Percentiles rank a stretch among this genome's conserved stretches.
Conservation (phyloP, 2,888 invertebrate species). For the Mayetiola destructor region DNA sequence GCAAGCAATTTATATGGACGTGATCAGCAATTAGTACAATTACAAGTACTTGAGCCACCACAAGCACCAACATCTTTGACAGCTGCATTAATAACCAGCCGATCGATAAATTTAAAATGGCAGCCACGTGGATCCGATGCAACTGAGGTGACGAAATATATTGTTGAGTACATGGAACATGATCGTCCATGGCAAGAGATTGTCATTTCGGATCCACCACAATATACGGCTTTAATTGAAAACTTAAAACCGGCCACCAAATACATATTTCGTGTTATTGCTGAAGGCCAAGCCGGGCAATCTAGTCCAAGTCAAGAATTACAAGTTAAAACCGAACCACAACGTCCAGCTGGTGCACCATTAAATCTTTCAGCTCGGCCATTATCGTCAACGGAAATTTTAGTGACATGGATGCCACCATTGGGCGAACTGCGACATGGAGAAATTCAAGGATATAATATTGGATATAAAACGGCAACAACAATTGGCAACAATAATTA, state of each 20-base stretch:
- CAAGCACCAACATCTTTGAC: constrained; percentile 52
- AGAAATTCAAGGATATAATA: constrained; percentile 59
- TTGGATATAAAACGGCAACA: constrained; percentile 37
- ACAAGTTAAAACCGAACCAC: constrained; percentile 49
- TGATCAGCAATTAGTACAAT: constrained; percentile 55
- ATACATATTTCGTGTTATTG: constrained; percentile 55
- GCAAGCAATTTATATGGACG: constrained; percentile 60
- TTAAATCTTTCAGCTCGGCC: constrained; percentile 51
- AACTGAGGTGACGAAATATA: constrained; percentile 53
- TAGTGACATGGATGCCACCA: constrained; percentile 62
- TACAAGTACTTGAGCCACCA: constrained; percentile 62
- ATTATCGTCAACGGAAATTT: constrained; percentile 55
- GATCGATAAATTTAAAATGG: constrained; percentile 63
- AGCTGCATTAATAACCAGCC: constrained; percentile 53
- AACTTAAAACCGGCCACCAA: constrained; percentile 55
- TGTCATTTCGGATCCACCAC: constrained; percentile 49
- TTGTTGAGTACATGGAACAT: constrained; percentile 50
- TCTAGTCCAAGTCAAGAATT: constrained; percentile 52
- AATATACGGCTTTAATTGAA: constrained; percentile 48
- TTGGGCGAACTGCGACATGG: constrained; percentile 54
- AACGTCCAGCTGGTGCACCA: constrained; percentile 55
- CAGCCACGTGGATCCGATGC: constrained; percentile 51
- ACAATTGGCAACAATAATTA: constrained; percentile 40
- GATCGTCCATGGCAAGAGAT: constrained; percentile 51
- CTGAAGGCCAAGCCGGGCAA: constrained; percentile 58